phyloP scores from a whole-genome alignment of 2,113 vertebrate species.

The Corydoras sp. region DNA sequence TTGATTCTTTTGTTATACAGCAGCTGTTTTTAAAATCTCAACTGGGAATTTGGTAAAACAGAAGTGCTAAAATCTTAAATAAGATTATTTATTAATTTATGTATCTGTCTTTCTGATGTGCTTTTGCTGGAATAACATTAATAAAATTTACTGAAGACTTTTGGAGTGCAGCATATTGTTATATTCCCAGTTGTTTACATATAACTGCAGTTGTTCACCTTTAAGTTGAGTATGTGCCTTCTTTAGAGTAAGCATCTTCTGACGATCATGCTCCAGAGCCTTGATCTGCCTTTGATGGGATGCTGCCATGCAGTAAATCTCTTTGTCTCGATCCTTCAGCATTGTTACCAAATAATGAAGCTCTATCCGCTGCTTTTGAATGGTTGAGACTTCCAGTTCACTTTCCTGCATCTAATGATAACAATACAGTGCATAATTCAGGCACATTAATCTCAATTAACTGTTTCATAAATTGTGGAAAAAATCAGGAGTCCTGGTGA shows the following conservation, averaged over 20 bases:
- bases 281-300: constrained; percentile 70
- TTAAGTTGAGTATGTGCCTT: constrained; percentile 63
- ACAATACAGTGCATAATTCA: not conserved
- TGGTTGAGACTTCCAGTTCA: constrained; percentile 51
- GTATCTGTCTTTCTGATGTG: too few species aligned
- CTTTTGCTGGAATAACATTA: too few species aligned
- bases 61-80: too few species aligned
- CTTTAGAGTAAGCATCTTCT: constrained; percentile 65
- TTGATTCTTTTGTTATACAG: too few species aligned
- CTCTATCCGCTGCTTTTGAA: constrained; percentile 70
- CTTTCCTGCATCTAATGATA: constrained; percentile 52
- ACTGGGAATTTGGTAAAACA: too few species aligned
- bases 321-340: constrained; percentile 69
- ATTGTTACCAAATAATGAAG: constrained; percentile 69
- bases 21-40: too few species aligned
- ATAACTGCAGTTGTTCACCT: constrained; percentile 46
- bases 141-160: too few species aligned
- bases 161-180: not conserved
- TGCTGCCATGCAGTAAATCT: constrained; percentile 69
- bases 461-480: too few species aligned
- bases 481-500: too few species aligned
- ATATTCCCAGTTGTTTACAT: not conserved
- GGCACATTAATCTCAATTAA: too few species aligned
- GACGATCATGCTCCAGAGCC: constrained; percentile 71
- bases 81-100: too few species aligned